Percentiles rank a stretch among this genome's conserved stretches.
phyloP scores from a whole-genome alignment of 2,888 invertebrate species.

The Dicyrtomina minuta region DNA sequence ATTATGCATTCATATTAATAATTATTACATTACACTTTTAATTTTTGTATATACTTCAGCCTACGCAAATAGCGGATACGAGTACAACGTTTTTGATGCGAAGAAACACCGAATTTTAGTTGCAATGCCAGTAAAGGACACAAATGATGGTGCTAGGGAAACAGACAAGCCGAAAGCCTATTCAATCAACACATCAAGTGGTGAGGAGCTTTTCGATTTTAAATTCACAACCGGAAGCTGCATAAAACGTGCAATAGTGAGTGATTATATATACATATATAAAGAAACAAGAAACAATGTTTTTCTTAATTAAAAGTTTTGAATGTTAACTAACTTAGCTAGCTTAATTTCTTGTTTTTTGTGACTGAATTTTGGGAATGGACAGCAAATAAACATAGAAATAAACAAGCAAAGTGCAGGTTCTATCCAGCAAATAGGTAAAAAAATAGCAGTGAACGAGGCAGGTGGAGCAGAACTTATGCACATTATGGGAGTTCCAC shows the following conservation, averaged over 20 bases:
- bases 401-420: background rate
- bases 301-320: too few relatives aligned
- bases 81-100: slow-evolving; percentile 11
- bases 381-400: background rate
- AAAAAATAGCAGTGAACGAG: background rate
- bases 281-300: too few relatives aligned
- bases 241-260: too few relatives aligned
- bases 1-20: too few relatives aligned
- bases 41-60: too few relatives aligned
- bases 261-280: too few relatives aligned
- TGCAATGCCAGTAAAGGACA: background rate
- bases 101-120: slow-evolving; percentile 8
- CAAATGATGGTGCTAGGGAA: background rate
- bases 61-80: slow-evolving; percentile 13
- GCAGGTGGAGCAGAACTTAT: background rate
- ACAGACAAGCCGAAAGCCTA: slow-evolving; percentile 18
- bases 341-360: background rate
- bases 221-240: too few relatives aligned
- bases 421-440: background rate
- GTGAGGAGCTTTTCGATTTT: too few relatives aligned
- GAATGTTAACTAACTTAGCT: too few relatives aligned
- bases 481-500: background rate
- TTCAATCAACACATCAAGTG: background rate
- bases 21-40: too few relatives aligned
- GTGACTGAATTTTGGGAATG: background rate